Conservation (phyloP, 2,888 invertebrate species). For the Hirtodrosophila duncani region DNA sequence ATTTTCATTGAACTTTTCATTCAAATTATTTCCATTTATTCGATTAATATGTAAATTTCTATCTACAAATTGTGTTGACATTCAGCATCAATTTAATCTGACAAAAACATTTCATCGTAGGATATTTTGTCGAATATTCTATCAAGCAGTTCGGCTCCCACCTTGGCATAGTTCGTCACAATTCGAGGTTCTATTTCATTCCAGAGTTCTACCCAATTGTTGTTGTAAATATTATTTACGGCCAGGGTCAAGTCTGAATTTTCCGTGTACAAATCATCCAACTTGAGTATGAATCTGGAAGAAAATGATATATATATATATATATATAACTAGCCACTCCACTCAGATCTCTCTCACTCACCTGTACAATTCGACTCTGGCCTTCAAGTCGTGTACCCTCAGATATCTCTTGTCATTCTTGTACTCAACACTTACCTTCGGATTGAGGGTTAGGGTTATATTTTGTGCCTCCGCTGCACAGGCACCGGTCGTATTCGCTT, state of each 20-base stretch:
- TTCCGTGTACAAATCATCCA: constrained; percentile 12
- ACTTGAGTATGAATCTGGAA: background rate
- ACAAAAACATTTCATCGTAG: constrained; percentile 40
- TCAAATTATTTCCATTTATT: too few species aligned
- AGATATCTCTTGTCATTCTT: constrained; percentile 22
- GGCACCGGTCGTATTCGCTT: constrained; percentile 12
- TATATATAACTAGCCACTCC: too few species aligned
- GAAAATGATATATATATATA: too few species aligned
- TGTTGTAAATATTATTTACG: constrained; percentile 19
- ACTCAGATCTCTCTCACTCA: background rate
- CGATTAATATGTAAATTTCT: background rate
- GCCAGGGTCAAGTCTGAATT: constrained; percentile 23
- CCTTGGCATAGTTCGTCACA: background rate
- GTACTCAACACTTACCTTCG: constrained; percentile 18
- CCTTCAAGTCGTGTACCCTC: constrained; percentile 9
- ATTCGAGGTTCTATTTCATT: constrained; percentile 27
- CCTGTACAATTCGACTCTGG: constrained; percentile 8
- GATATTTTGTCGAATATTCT: constrained; percentile 11
- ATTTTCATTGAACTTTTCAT: too few species aligned
- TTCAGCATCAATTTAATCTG: background rate
- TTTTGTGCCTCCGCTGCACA: constrained; percentile 20
- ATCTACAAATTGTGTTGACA: background rate
- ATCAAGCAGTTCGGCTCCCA: constrained; percentile 8
- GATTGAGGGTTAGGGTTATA: constrained; percentile 2
- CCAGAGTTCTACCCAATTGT: constrained; percentile 32